Percentiles rank a stretch among this genome's conserved stretches.
Conservation (phyloP, 2,113 vertebrate genomes). For the Archilochus colubris region DNA sequence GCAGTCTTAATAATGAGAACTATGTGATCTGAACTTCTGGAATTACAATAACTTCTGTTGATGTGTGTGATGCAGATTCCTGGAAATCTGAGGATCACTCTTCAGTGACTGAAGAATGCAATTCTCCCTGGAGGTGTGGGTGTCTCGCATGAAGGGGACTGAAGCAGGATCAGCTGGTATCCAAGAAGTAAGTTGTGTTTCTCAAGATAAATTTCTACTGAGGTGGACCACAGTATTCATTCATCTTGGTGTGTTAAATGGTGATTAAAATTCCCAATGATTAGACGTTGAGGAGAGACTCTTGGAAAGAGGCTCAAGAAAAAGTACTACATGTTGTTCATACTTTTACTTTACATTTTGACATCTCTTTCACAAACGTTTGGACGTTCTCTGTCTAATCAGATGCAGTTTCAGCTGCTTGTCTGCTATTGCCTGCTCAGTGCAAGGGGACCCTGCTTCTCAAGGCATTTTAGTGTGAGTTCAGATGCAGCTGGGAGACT, state of each 20-base stretch:
- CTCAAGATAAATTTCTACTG: background rate
- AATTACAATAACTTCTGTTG: conserved; percentile 39
- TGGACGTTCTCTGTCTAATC: background rate
- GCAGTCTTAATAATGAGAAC: background rate
- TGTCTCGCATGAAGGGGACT: background rate
- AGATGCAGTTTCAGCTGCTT: background rate
- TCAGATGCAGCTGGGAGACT: background rate
- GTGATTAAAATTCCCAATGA: background rate
- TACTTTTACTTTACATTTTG: background rate
- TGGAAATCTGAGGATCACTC: conserved; percentile 14
- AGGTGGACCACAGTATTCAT: background rate
- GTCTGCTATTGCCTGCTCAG: background rate
- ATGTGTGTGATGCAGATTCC: conserved; percentile 14
- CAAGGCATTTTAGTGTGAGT: background rate
- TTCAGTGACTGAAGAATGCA: accelerated
- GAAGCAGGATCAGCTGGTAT: background rate
- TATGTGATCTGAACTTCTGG: background rate
- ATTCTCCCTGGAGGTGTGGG: background rate
- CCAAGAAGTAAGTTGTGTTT: conserved; percentile 7
- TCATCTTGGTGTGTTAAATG: background rate
- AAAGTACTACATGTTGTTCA: background rate
- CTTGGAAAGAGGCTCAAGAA: background rate
- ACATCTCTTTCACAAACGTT: background rate
- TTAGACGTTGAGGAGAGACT: background rate
- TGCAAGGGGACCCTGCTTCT: background rate